A percentile compares a stretch with the other conserved stretches of the same genome.
Conservation (phyloP, 2,888 invertebrate species). For the Chesias legatella region DNA sequence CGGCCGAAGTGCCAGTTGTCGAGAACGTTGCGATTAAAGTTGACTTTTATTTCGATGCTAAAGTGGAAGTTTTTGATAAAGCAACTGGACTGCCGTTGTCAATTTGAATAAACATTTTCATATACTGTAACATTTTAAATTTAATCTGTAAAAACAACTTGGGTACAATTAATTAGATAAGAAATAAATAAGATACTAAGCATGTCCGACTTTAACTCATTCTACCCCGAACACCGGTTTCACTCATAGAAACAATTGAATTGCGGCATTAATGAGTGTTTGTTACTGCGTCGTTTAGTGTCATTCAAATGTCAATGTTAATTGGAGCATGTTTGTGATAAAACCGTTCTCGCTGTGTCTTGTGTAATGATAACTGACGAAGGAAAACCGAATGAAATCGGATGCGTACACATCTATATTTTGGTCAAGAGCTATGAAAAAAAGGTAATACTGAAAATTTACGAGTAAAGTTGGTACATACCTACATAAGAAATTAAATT, state of each 20-base stretch:
- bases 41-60: conserved; percentile 12
- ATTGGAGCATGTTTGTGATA: conserved; percentile 32
- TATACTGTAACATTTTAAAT: too few species aligned
- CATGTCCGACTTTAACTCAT: too few species aligned
- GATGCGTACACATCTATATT: not conserved
- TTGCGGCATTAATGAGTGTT: not conserved
- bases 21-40: conserved; percentile 8
- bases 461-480: too few species aligned
- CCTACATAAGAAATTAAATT: too few species aligned
- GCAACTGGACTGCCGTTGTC: conserved; percentile 1
- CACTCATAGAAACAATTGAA: too few species aligned
- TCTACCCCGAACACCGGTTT: too few species aligned
- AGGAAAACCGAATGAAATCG: not conserved
- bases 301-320: conserved; percentile 41
- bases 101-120: not conserved
- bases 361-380: conserved; percentile 16
- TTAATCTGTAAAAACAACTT: too few species aligned
- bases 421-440: too few species aligned
- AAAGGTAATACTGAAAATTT: too few species aligned
- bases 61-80: conserved; percentile 14
- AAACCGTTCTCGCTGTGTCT: conserved; percentile 6
- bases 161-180: too few species aligned
- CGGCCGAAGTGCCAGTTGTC: conserved; percentile 2
- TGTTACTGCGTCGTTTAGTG: conserved; percentile 16
- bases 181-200: too few species aligned